These are phyloP conservation scores for Aphis gossypii DNA, from an alignment of 1,140 invertebrate species.

Conservation along the genomic window DNA sequence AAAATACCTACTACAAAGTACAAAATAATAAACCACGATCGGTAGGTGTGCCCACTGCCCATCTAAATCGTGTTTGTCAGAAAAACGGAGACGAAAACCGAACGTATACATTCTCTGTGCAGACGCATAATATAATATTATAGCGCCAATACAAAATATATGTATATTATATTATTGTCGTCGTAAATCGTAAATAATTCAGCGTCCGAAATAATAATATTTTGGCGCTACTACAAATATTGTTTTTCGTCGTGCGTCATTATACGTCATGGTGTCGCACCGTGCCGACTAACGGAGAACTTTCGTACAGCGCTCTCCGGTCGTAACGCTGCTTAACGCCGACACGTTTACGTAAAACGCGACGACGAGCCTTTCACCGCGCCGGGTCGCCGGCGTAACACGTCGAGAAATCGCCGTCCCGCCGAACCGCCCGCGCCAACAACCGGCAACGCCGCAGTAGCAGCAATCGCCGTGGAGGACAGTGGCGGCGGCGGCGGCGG, in stretches of 20 bases:
- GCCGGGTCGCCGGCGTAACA: too few species aligned
- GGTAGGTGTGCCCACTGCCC: too few species aligned
- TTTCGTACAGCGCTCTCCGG: not conserved
- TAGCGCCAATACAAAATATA: too few species aligned
- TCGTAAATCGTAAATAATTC: too few species aligned
- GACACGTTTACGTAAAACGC: not conserved
- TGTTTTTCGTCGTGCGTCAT: not conserved
- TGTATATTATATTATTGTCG: too few species aligned
- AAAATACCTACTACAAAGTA: too few species aligned
- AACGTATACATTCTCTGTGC: too few species aligned
- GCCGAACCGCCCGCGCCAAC: not conserved
- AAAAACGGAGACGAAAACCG: not conserved
- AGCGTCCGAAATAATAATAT: not conserved
- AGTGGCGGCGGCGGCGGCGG: not conserved
- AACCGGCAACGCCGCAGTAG: not conserved
- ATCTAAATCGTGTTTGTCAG: too few species aligned
- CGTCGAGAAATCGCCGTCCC: not conserved
- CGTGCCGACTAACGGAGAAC: not conserved
- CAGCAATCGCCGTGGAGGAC: not conserved
- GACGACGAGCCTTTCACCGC: not conserved
- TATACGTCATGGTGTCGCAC: not conserved
- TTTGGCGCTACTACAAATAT: not conserved
- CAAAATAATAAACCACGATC: too few species aligned
- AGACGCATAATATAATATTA: too few species aligned
- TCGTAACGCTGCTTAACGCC: too few species aligned